phyloP scores from a whole-genome alignment of 2,888 invertebrate species.

The Pyralis farinalis region DNA sequence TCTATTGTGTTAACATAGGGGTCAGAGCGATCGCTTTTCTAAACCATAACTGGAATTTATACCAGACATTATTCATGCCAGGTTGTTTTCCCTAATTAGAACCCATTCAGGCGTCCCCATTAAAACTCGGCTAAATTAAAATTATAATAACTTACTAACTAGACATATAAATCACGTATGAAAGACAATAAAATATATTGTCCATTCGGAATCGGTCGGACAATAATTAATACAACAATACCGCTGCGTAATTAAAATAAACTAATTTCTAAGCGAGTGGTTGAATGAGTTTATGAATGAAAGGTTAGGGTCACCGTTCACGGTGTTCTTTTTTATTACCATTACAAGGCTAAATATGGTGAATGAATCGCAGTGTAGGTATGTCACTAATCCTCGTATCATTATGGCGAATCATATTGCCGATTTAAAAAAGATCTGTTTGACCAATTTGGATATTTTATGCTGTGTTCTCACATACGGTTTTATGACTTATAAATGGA shows the following conservation, averaged over 20 bases:
- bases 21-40: conserved; percentile 57
- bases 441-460: too few relatives aligned
- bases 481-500: too few relatives aligned
- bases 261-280: conserved; percentile 73
- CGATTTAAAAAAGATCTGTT: too few relatives aligned
- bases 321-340: neutral
- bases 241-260: conserved; percentile 77
- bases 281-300: conserved; percentile 66
- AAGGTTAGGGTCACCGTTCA: conserved; percentile 20
- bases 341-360: too few relatives aligned
- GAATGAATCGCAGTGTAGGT: too few relatives aligned
- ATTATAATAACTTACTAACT: conserved; percentile 80
- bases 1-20: conserved; percentile 53
- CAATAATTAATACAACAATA: conserved; percentile 77
- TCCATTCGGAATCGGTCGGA: conserved; percentile 43
- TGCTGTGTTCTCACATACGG: too few relatives aligned
- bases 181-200: conserved; percentile 80
- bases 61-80: conserved; percentile 70
- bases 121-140: conserved; percentile 80
- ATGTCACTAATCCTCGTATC: too few relatives aligned
- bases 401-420: too few relatives aligned
- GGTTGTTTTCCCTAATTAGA: conserved; percentile 79
- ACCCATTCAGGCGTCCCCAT: conserved; percentile 76
- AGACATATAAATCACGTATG: conserved; percentile 73
- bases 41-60: conserved; percentile 72